Conservation (phyloP, 2,113 vertebrate genomes). For the Petroica traversi region DNA sequence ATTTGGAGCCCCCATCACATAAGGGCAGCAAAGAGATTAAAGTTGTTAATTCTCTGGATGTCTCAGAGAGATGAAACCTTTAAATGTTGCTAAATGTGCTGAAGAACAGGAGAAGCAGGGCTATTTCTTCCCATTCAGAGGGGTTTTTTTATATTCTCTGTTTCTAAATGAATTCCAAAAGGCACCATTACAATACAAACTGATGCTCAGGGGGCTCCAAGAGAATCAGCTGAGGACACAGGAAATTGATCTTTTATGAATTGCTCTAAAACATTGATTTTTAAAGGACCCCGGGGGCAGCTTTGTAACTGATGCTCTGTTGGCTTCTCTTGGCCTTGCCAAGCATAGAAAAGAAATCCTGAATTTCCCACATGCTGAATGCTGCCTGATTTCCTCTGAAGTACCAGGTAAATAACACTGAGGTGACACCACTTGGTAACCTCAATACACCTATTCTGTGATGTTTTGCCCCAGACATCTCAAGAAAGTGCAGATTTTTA, state of each 20-base stretch:
- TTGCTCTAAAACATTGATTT: neutral
- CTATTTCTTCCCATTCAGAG: neutral
- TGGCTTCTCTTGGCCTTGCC: neutral
- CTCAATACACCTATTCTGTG: neutral
- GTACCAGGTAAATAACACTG: neutral
- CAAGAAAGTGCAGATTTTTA: neutral
- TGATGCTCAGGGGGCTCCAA: neutral
- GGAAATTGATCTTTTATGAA: neutral
- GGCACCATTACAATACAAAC: neutral
- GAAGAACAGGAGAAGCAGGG: neutral
- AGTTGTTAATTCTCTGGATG: neutral
- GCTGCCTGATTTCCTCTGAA: neutral
- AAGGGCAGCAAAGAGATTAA: neutral
- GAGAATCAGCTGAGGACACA: neutral
- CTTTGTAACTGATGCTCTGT: neutral
- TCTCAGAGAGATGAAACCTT: neutral
- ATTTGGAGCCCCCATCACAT: neutral
- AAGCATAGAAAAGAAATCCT: neutral
- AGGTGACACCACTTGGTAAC: neutral
- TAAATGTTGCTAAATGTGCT: neutral
- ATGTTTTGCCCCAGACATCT: neutral
- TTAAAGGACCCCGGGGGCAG: neutral
- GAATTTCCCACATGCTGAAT: neutral
- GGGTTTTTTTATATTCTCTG: neutral
- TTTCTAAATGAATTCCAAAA: neutral